Conservation (phyloP, 2,888 invertebrate species). For the Lochmaea capreae region DNA sequence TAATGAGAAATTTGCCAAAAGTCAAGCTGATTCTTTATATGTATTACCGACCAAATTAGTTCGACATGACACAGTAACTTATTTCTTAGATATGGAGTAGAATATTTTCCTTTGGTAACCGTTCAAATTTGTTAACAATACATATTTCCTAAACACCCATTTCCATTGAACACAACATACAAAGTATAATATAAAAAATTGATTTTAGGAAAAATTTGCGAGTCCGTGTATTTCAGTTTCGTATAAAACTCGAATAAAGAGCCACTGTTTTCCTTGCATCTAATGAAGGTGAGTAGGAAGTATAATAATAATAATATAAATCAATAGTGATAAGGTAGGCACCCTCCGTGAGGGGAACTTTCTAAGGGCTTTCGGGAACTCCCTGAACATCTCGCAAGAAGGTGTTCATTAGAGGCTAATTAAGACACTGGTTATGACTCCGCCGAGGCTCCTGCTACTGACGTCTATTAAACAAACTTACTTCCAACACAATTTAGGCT, state of each 20-base stretch:
- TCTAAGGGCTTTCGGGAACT: slow-evolving; percentile 25
- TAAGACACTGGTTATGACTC: slow-evolving; percentile 60
- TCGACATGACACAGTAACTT: too few relatives aligned
- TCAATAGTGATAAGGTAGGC: slow-evolving; percentile 41
- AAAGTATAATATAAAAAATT: too few relatives aligned
- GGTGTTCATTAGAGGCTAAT: slow-evolving; percentile 61
- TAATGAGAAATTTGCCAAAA: too few relatives aligned
- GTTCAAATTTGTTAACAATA: too few relatives aligned
- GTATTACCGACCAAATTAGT: too few relatives aligned
- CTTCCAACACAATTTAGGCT: slow-evolving; percentile 50
- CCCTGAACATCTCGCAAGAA: slow-evolving; percentile 37
- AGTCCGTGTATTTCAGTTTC: not conserved
- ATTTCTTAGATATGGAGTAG: too few relatives aligned
- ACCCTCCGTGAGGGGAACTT: slow-evolving; percentile 28
- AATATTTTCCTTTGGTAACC: too few relatives aligned
- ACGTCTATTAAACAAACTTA: slow-evolving; percentile 58
- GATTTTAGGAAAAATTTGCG: too few relatives aligned
- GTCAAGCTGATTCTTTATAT: too few relatives aligned
- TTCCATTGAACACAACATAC: too few relatives aligned
- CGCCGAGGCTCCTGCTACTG: slow-evolving; percentile 55
- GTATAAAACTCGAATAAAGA: not conserved
- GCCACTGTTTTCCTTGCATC: slow-evolving; percentile 6
- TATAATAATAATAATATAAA: slow-evolving; percentile 45
- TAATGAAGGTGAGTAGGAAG: slow-evolving; percentile 19
- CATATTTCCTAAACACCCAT: too few relatives aligned